A percentile compares a stretch with the other conserved stretches of the same genome.
These are phyloP conservation scores for Isichthys henryi DNA, from an alignment of 2,113 vertebrate genomes.

Conservation along the genomic window DNA sequence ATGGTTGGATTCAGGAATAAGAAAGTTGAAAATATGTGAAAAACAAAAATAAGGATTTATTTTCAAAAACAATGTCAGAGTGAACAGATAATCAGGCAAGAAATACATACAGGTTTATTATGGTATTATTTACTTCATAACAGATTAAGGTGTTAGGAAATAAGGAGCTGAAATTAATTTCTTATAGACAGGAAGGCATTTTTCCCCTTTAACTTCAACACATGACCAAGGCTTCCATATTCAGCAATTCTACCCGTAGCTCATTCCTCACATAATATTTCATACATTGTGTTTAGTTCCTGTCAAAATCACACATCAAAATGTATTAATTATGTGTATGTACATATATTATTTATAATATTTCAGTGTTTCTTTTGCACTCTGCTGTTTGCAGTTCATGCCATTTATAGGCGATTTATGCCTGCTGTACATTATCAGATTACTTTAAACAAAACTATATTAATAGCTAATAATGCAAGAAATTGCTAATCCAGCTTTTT, in stretches of 20 bases:
- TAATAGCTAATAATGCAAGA: not conserved
- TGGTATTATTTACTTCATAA: not conserved
- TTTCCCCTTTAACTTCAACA: not conserved
- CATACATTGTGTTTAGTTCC: not conserved
- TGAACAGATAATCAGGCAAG: not conserved
- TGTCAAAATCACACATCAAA: not conserved
- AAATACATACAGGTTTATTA: not conserved
- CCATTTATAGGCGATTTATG: not conserved
- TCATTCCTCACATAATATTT: not conserved
- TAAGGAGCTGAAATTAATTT: not conserved
- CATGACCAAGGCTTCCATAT: not conserved
- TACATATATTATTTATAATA: not conserved
- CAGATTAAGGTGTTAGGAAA: not conserved
- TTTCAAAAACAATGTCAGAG: not conserved
- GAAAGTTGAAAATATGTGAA: not conserved
- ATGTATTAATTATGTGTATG: not conserved
- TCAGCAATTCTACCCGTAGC: not conserved
- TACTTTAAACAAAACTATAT: not conserved
- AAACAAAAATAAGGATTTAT: not conserved
- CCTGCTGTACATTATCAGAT: not conserved
- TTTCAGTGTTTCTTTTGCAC: not conserved
- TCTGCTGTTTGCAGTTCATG: not conserved
- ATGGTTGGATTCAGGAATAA: not conserved
- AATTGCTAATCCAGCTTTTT: not conserved
- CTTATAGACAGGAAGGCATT: not conserved